Base-by-base conservation (phyloP, 2,113 vertebrate genomes). In the Bos javanicus region DNA sequence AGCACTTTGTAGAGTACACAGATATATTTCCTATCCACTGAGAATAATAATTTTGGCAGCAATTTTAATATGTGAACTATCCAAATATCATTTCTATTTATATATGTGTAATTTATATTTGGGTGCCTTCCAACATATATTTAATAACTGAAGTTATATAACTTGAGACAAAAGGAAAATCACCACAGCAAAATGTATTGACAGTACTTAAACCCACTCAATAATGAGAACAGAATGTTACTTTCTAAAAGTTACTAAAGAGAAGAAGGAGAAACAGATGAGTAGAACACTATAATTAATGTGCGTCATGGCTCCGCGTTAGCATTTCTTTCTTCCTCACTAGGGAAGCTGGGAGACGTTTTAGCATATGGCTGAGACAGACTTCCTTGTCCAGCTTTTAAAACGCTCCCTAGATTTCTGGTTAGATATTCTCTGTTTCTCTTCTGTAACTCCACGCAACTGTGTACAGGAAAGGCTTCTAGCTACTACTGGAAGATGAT, bases 121-220 rank as follows among this genome's bases (percentile, higher is more conserved):
- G 87, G n/a, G 54, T 87, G 13, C 11, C 50, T 71, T 85, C 46
- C 90, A 91, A 67, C n/a, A 12, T 59, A 52, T 59, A 48, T 67
- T 94, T 93, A 96, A 89, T 82, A 90, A 64, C 67, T 48, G 25
- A 82, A 93, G 15, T 76, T 94, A 60, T 92, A 86, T 92, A 87
- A 95, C 28, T 82, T 17, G 71, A 67, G 60, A 71, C 21, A 86
- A 88, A 36, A 46, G 15, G 14, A 82, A 76, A 60, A 76, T 1
- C 76, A 50, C 30, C 7, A 33, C 48, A 59, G 50, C 80, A 90
- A 78, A 52, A 83, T 54, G 21, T 19, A 67, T 46, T 81, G 26
- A 50, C 14, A 62, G 30, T 21, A 2, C 33, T 50, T 92, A 82
- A 91, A 87, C 9, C 7, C 28, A 60, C 26, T 92, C 59, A 87